Base-by-base conservation (phyloP, 2,113 vertebrate species). In the Carassius auratus region DNA sequence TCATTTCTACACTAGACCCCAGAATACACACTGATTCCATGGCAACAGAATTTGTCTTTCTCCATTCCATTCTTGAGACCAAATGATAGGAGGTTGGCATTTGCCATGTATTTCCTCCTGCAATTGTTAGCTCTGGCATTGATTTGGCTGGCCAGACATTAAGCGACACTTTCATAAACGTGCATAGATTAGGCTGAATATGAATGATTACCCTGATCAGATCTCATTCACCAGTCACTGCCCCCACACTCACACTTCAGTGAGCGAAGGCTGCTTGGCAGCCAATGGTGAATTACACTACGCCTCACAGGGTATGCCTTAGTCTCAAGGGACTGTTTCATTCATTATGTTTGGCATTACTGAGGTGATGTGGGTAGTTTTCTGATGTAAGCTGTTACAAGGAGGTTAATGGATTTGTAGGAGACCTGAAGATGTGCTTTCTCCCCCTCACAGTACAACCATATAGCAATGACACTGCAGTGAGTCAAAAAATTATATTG, bases 141-240 rank as follows among this genome's bases (percentile, higher is more conserved):
- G 75, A 87, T 87, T 88, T 87, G 77, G 84, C 45, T 26, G 85
- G 85, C 48, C 85, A 52, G 64, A 5, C 52, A 23, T 42, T 30
- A 55, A 85, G 87, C 76, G 55, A 38, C 85, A 85, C 57, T 76
- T 91, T 87, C 81, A 87, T 68, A 71, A 15, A 38, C 21, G 38
- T 87, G 87, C 89, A 84, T 38, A 38, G 36, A 88, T 38, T 8
- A 57, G 86, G 88, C 74, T 83, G 81, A 38, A 50, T 87, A 88
- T 88, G 85, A 89, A 88, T 61, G 85, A 88, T 81, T 61, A 87
- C 84, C 90, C 78, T 64, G 86, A 81, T 74, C 69, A 26, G 13
- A 73, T 50, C 77, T 89, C 87, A 81, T 89, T 89, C 83, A 86
- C 38, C 62, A 90, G 45, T 83, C 62, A 68, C 85, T 87, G 76